Evolutionary conservation across 2,113 vertebrate genomes (phyloP).

Genomic region (Seriola rivoliana): DNA sequence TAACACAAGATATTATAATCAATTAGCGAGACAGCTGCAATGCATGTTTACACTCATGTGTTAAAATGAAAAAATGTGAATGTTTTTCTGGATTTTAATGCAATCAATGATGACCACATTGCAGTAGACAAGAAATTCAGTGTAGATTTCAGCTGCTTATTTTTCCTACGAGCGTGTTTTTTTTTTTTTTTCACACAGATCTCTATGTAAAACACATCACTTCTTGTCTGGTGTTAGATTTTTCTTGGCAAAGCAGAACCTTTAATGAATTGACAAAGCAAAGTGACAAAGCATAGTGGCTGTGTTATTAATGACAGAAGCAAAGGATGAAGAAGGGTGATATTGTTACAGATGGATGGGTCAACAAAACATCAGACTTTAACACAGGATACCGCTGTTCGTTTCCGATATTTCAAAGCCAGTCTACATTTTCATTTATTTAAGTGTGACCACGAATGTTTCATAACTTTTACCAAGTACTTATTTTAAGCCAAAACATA

Average conservation of each 20-base stretch:
- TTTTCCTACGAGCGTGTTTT: not conserved
- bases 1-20: not conserved
- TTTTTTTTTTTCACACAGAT: not conserved
- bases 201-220: not conserved
- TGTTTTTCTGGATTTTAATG: slow-evolving; percentile 14
- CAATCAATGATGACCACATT: slow-evolving; percentile 1
- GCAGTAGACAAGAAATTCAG: slow-evolving; percentile 4
- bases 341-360: not conserved
- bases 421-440: not conserved
- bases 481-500: no score
- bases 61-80: not conserved
- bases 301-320: not conserved
- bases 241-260: not conserved
- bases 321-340: not conserved
- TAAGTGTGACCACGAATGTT: not conserved
- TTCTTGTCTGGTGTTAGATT: not conserved
- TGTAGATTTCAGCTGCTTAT: not conserved
- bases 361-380: not conserved
- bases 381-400: not conserved
- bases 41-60: not conserved
- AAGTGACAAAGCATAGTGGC: not conserved
- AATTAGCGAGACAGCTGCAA: not conserved
- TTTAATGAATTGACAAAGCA: not conserved
- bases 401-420: not conserved
- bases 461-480: not conserved